Evolutionary conservation across 1,140 invertebrate genomes (phyloP).

Genomic region (Brachionus rotundiformis): DNA sequence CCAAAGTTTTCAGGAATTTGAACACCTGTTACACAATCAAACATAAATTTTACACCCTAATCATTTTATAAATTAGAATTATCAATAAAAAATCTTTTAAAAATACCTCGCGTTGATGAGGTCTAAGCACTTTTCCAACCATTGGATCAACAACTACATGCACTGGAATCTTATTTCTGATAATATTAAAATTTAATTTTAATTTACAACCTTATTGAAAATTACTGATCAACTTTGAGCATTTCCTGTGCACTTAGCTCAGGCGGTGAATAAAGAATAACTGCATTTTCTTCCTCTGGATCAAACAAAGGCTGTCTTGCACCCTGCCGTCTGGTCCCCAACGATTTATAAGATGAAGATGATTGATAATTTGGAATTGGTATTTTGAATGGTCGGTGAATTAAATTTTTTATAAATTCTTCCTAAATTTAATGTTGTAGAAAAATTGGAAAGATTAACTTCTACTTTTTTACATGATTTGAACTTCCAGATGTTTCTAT

Average conservation of each 20-base stretch:
- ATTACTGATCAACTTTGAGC: constrained; percentile 73
- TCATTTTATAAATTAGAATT: constrained; percentile 44
- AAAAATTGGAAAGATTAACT: neutral
- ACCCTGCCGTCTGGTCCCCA: constrained; percentile 74
- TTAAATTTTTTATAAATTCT: constrained; percentile 46
- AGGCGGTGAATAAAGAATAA: constrained; percentile 85
- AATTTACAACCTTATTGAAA: too few relatives aligned
- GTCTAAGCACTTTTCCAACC: constrained; percentile 82
- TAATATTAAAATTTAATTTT: constrained; percentile 55
- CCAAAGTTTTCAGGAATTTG: constrained; percentile 84
- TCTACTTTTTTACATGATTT: neutral
- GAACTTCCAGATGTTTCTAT: neutral
- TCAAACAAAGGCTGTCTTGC: constrained; percentile 80
- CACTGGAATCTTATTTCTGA: constrained; percentile 69
- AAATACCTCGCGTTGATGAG: constrained; percentile 88
- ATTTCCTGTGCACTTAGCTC: constrained; percentile 79
- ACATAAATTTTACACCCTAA: constrained; percentile 97
- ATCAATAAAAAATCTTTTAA: neutral
- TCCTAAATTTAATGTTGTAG: neutral
- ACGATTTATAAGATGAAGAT: constrained; percentile 68
- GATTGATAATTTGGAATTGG: constrained; percentile 50
- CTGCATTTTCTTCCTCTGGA: constrained; percentile 86
- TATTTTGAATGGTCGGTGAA: constrained; percentile 49
- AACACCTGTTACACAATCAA: constrained; percentile 90
- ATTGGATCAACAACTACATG: constrained; percentile 92